phyloP scores from a whole-genome alignment of 2,797 vertebrate species.

The Lacerta viridis region DNA sequence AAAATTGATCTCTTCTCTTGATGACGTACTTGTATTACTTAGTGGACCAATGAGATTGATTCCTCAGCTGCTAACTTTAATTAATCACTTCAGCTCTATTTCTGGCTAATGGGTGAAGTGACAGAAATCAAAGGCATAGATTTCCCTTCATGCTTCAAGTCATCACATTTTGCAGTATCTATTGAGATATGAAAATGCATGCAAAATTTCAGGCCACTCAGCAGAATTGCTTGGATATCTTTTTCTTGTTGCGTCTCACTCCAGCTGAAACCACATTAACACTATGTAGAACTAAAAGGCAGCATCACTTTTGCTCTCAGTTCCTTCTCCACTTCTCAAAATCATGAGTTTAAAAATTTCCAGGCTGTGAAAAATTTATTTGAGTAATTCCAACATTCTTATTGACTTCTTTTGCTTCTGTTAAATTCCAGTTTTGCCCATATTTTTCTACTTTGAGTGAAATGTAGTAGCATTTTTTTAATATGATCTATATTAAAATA shows the following conservation, averaged over 20 bases:
- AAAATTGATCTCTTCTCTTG: conserved; percentile 62
- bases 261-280: neutral
- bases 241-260: conserved; percentile 13
- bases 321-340: neutral
- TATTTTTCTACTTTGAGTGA: neutral
- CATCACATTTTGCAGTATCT: conserved; percentile 5
- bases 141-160: conserved; percentile 50
- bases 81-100: conserved; percentile 60
- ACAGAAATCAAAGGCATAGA: conserved; percentile 64
- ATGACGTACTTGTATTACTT: conserved; percentile 64
- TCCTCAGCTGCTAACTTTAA: conserved; percentile 63
- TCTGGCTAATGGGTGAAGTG: conserved; percentile 57
- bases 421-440: neutral
- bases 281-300: conserved; percentile 11
- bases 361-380: neutral
- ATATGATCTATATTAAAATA: neutral
- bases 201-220: conserved; percentile 21
- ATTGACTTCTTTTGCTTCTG: neutral
- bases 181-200: conserved; percentile 12
- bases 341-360: neutral
- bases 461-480: neutral
- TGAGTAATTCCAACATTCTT: neutral
- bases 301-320: neutral
- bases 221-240: neutral
- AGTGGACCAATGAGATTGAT: conserved; percentile 60